Base-by-base conservation (phyloP, 2,888 invertebrate species). In the Calameuta idolon region DNA sequence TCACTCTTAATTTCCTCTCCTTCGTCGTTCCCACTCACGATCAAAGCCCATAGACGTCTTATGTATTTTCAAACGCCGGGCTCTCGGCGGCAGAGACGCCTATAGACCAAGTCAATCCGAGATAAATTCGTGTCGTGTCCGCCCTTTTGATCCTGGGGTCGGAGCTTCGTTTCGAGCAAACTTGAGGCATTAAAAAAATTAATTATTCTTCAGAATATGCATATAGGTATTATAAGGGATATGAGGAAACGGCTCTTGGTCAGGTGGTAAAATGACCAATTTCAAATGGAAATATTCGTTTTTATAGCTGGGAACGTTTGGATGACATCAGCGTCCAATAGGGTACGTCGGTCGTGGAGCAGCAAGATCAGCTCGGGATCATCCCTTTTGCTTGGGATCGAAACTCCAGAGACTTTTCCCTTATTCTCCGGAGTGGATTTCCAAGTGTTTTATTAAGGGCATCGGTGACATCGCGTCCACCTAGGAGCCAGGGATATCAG, bases 401-500 rank as follows among this genome's bases (percentile, higher is more conserved):
- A 55, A 55, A 23, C 23, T 55, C 55, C 23, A 5, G 23, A 5
- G 55, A 55, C 23, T 55, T 55, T 55, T 0, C 23, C 23, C 23
- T 55, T 9, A 55, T 23, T 23, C 55, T 23, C 23, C 23, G 9
- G 55, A 55, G 23, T 23, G 55, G 23, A 23, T 55, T 55, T 55
- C 71, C 31, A 71, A 34, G 71, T 71, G 71, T 71, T 34, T 71
- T 34, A 71, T 71, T 71, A 71, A 71, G 33, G 71, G 71, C 71
- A 15, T 11, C 0, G 30, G 30, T 71, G 71, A 33, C 71, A 71
- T 23, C 71, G 34, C 33, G 71, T 31, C 33, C 34, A 71, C 55
- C 71, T 71, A 71, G 33, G 31, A 71, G 34, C 71, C 55, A 5
- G 23, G 5, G 35, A 85, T 89, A 89, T 89, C 88, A 84, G 82